Evolutionary conservation across 92 coral and sea anemone species (phyloP).

Genomic region (Bergia puertoricense): DNA sequence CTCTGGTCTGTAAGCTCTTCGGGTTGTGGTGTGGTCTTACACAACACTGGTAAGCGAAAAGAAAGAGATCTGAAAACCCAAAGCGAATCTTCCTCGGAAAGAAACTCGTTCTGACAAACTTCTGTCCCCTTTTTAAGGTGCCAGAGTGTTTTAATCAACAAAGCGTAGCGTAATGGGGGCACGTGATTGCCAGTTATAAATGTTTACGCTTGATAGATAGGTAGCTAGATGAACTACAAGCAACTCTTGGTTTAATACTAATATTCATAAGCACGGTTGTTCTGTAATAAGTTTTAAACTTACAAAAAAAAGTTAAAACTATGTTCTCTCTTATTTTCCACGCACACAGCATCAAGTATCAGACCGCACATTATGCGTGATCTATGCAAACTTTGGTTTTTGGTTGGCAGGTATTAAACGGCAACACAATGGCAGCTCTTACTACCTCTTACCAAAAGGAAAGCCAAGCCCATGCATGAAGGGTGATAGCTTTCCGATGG

Average conservation of each 20-base stretch:
- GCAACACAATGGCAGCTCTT: neutral
- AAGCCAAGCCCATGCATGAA: conserved; percentile 1
- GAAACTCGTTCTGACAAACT: neutral
- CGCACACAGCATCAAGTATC: neutral
- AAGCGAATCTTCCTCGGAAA: neutral
- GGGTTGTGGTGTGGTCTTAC: neutral
- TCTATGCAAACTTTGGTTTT: neutral
- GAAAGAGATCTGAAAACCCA: neutral
- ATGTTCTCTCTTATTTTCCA: neutral
- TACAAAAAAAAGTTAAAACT: neutral
- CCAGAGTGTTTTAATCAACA: neutral
- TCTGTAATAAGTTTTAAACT: neutral
- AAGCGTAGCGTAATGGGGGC: neutral
- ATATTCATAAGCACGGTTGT: neutral
- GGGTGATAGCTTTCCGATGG: neutral
- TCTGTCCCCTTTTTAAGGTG: neutral
- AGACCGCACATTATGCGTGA: conserved; percentile 13
- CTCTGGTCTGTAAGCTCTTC: conserved; percentile 8
- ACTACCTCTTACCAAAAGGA: conserved; percentile 22
- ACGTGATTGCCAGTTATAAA: neutral
- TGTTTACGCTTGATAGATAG: neutral
- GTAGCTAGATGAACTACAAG: neutral
- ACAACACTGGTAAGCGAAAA: neutral
- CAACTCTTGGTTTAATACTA: neutral
- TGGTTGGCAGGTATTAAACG: conserved; percentile 9